Conservation (phyloP, 2,113 vertebrate species). For the Pterophyllum scalare region DNA sequence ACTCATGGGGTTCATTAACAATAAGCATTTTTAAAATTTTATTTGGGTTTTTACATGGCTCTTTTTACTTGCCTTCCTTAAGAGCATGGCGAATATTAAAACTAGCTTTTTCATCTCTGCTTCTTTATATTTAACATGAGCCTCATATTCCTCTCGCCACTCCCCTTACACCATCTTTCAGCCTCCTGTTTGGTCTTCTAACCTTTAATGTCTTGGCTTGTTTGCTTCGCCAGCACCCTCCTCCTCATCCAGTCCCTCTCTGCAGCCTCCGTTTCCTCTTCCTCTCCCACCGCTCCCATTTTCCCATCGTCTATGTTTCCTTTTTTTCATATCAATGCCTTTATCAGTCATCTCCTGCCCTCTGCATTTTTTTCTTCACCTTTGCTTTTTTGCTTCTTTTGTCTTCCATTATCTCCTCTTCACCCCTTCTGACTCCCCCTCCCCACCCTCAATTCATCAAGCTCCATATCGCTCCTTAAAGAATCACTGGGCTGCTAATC, state of each 20-base stretch:
- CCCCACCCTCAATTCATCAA: slow-evolving; percentile 37
- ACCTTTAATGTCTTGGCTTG: slow-evolving; percentile 14
- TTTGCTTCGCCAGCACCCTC: neutral
- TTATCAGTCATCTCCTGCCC: slow-evolving; percentile 21
- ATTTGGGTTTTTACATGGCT: neutral
- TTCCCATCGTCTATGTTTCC: slow-evolving; percentile 3
- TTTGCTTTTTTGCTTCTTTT: slow-evolving; percentile 26
- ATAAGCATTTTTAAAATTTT: neutral
- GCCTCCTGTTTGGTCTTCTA: slow-evolving; percentile 6
- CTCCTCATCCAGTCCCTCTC: neutral
- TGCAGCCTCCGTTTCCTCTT: slow-evolving; percentile 3
- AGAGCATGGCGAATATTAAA: too few relatives aligned
- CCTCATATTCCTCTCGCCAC: slow-evolving; percentile 1
- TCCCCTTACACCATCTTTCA: neutral
- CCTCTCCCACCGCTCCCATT: neutral
- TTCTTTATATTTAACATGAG: slow-evolving; percentile 14
- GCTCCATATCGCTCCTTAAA: slow-evolving; percentile 43
- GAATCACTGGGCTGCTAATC: slow-evolving; percentile 52
- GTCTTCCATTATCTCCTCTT: neutral
- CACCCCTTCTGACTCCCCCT: neutral
- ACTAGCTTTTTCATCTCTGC: neutral
- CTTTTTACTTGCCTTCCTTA: neutral
- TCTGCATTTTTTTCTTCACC: slow-evolving; percentile 25
- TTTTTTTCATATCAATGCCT: neutral
- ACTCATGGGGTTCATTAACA: neutral